Evolutionary conservation across 1,140 invertebrate species (phyloP).

Genomic region (Scylla paramamosain): DNA sequence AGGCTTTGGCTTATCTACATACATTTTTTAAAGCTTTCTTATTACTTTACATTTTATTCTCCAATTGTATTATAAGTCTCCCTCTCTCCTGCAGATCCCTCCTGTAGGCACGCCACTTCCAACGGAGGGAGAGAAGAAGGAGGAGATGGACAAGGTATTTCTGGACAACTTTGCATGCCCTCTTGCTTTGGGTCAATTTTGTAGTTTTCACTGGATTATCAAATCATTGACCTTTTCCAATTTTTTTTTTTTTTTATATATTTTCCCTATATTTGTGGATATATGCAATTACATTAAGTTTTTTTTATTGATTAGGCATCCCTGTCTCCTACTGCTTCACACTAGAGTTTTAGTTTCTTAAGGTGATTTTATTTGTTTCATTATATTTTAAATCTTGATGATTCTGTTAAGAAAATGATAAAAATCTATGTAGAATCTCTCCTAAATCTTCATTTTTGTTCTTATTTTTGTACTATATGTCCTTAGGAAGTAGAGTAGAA

Average conservation of each 20-base stretch:
- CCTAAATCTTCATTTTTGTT: constrained; percentile 3
- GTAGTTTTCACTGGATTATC: constrained; percentile 48
- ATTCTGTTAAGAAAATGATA: background rate
- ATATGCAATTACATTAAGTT: background rate
- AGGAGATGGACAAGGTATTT: constrained; percentile 88
- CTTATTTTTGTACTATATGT: constrained; percentile 32
- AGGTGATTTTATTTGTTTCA: background rate
- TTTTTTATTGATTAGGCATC: constrained; percentile 42
- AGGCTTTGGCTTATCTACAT: too few relatives aligned
- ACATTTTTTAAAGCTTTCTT: too few relatives aligned
- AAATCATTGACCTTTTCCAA: background rate
- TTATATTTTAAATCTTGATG: background rate
- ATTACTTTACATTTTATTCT: too few relatives aligned
- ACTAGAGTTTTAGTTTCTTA: background rate
- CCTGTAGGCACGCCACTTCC: constrained; percentile 80
- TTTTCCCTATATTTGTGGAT: background rate
- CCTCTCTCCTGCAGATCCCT: constrained; percentile 79
- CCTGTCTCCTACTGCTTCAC: constrained; percentile 27
- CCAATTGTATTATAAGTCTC: background rate
- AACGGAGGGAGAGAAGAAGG: constrained; percentile 85
- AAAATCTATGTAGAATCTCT: background rate
- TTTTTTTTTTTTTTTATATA: background rate
- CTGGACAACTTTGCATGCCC: constrained; percentile 76
- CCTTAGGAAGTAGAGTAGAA: constrained; percentile 42
- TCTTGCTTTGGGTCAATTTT: constrained; percentile 66